These are phyloP conservation scores for Coreius guichenoti DNA, from an alignment of 2,797 vertebrate genomes.

Conservation along the genomic window DNA sequence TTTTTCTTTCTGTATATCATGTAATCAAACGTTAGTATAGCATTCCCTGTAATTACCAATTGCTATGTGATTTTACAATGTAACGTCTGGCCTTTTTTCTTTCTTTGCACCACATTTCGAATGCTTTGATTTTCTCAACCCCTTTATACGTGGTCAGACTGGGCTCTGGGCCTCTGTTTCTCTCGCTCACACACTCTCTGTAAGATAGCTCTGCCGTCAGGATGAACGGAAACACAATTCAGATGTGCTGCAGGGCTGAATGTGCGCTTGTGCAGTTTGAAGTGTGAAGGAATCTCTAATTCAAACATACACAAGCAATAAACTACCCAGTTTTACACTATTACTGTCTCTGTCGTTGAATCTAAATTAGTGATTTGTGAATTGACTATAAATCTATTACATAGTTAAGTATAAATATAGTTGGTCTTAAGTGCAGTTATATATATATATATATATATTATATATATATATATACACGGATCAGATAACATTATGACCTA, in stretches of 20 bases:
- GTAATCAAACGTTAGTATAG: constrained; percentile 32
- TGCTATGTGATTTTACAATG: constrained; percentile 43
- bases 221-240: background rate
- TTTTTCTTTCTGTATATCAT: constrained; percentile 41
- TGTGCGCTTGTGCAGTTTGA: constrained; percentile 53
- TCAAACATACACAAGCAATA: constrained; percentile 77
- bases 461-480: too few species aligned
- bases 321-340: constrained; percentile 79
- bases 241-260: constrained; percentile 15
- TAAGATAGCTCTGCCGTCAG: constrained; percentile 31
- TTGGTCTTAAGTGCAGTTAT: background rate
- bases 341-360: background rate
- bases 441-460: background rate
- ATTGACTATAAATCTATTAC: background rate
- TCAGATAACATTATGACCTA: too few species aligned
- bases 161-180: constrained; percentile 12
- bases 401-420: background rate
- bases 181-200: constrained; percentile 15
- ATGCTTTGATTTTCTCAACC: constrained; percentile 60
- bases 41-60: constrained; percentile 58
- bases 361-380: background rate
- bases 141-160: constrained; percentile 44
- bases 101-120: constrained; percentile 71
- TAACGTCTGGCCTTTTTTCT: constrained; percentile 63
- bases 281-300: constrained; percentile 50